Conservation (phyloP, 2,113 vertebrate genomes). For the Apaloderma vittatum region DNA sequence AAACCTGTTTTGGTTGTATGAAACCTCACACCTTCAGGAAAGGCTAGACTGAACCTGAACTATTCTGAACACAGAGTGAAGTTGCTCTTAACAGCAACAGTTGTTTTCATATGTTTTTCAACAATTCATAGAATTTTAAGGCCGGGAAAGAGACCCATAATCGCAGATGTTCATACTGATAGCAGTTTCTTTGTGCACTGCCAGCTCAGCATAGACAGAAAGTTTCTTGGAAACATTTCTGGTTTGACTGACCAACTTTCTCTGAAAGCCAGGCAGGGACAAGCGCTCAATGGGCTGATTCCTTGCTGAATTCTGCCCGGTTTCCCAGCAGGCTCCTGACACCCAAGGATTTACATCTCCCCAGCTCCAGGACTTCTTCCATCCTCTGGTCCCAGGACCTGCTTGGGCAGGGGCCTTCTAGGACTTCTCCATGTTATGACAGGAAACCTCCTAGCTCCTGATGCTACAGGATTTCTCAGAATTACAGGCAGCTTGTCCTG, state of each 20-base stretch:
- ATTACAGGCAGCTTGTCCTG: background rate
- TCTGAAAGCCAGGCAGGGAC: background rate
- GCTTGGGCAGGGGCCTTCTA: background rate
- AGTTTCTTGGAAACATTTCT: background rate
- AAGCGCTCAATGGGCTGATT: background rate
- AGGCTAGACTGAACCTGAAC: background rate
- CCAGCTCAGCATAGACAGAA: background rate
- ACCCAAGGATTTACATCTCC: background rate
- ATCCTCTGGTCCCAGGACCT: background rate
- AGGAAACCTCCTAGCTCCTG: background rate
- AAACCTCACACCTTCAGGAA: background rate
- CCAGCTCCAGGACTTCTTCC: fast-evolving
- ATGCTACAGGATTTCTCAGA: background rate
- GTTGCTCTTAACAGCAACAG: background rate
- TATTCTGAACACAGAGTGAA: background rate
- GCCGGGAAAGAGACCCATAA: background rate
- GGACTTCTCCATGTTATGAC: background rate
- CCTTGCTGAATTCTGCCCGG: background rate
- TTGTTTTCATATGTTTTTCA: background rate
- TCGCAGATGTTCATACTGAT: background rate
- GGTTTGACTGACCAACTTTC: background rate
- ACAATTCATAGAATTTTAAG: background rate
- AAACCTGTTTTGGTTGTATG: background rate
- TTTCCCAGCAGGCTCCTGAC: background rate
- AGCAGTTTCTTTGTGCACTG: background rate